Evolutionary conservation across 2,888 invertebrate genomes (phyloP), one percentile per base, ranked within the genome.

Genomic region (Dyspetes luteomarginatus): DNA sequence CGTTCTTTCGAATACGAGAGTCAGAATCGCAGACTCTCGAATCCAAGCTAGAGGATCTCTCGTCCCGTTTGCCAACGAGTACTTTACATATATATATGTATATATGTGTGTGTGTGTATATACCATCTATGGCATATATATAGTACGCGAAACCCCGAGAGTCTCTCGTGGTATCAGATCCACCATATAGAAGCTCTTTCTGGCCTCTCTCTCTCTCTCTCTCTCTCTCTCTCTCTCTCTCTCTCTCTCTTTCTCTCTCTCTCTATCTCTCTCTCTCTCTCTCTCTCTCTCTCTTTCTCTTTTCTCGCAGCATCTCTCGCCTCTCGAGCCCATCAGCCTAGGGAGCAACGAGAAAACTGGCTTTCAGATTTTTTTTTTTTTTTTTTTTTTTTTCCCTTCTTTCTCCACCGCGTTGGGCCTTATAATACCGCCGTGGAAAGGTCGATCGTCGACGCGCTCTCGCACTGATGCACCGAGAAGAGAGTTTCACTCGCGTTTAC

Each of bases 401-500:
- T 26, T 50, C 50, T 28, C 28, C 62, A 17, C 26, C 41, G 12
- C 48, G 71, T 30, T 22, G 62, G 80, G 28, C 48, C 48, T 76
- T 78, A 65, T 72, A 68, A 62, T 52, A 52, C 41, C 41, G 36
- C 71, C 76, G 76, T 67, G 80, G 89, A 91, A 91, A 91, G 91
- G 91, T 91, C 91, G 91, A 88, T 90, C 89, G 88, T 83, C 76
- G 76, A 56, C 79, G 74, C 68, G 50, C 75, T 72, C 72, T 19
- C 48, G 68, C 68, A 56, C 55, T 36, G 56, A n/a, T n/a, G n/a
- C n/a, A n/a, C n/a, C n/a, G n/a, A n/a, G n/a, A 28, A 58, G 88
- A 87, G 90, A 88, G 91, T 91, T 91, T 91, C 91, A 91, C 91
- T 91, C 88, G 90, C 82, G 87, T 84, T n/a, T 86, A 74, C 45